Percentiles rank a stretch among this genome's conserved stretches.
These are phyloP conservation scores for Cinclus mexicanus DNA, from an alignment of 2,113 vertebrate genomes.

Conservation along the genomic window DNA sequence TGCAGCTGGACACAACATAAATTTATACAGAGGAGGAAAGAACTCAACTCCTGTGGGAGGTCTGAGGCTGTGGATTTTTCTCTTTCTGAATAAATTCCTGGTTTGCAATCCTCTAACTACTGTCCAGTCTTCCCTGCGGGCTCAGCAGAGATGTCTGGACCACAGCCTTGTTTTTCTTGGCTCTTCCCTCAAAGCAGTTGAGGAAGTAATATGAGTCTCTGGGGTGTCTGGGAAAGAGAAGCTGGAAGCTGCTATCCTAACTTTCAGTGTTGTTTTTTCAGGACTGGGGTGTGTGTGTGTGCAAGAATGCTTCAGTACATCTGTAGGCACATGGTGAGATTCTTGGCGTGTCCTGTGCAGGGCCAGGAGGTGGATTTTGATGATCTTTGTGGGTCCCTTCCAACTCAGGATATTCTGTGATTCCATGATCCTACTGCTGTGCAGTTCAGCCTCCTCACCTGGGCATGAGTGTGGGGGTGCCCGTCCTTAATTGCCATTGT, in stretches of 20 bases:
- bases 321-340: rapidly evolving
- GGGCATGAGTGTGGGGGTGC: rapidly evolving
- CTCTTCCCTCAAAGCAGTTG: neutral
- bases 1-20: neutral
- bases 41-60: neutral
- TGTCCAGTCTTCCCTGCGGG: neutral
- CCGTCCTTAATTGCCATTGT: neutral
- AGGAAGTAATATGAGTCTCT: neutral
- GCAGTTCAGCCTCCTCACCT: neutral
- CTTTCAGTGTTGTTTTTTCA: neutral
- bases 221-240: neutral
- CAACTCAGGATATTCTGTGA: neutral
- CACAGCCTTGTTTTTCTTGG: conserved; percentile 1
- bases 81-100: neutral
- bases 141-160: neutral
- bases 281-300: neutral
- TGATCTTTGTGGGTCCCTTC: neutral
- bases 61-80: neutral
- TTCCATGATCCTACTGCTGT: neutral
- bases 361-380: neutral
- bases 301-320: neutral
- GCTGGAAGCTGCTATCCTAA: neutral
- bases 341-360: neutral
- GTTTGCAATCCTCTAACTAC: neutral
- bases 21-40: neutral